These are phyloP conservation scores for Pseudorhiza aurosa DNA, from an alignment of 30 jellyfish, hydroid and myxozoan species.

Conservation along the genomic window DNA sequence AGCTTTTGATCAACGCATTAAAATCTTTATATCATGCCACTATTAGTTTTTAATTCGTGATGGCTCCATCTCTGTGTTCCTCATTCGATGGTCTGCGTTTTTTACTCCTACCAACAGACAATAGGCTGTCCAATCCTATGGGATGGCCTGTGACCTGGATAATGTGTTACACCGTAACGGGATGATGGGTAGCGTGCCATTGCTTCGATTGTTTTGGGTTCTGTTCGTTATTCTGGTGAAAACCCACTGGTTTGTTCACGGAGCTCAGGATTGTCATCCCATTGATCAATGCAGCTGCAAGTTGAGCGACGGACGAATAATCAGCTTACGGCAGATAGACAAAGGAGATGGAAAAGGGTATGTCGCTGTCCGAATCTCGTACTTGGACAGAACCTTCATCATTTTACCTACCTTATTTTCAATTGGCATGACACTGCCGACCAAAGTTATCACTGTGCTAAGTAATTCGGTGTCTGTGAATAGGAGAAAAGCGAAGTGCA, in stretches of 20 bases:
- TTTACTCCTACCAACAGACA: no score
- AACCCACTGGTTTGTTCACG: no score
- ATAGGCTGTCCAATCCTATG: no score
- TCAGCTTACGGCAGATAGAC: conserved; percentile 39
- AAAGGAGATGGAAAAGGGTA: conserved; percentile 5
- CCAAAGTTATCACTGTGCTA: background rate
- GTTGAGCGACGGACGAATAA: conserved; percentile 13
- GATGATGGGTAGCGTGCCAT: background rate
- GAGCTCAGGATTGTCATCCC: conserved; percentile 20
- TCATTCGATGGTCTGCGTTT: no score
- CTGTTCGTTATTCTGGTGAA: background rate
- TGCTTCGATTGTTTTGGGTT: background rate
- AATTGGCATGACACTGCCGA: no score
- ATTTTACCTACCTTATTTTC: no score
- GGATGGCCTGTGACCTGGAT: no score
- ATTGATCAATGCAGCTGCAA: conserved; percentile 57
- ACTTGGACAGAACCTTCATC: background rate
- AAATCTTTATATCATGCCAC: no score
- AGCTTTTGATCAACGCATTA: no score
- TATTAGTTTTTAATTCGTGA: no score
- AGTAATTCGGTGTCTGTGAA: background rate
- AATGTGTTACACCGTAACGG: no score
- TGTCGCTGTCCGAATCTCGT: background rate
- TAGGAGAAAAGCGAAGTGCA: background rate
- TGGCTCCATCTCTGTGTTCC: no score